phyloP scores from a whole-genome alignment of 2,888 invertebrate genomes.

The Calliscelio sp. region DNA sequence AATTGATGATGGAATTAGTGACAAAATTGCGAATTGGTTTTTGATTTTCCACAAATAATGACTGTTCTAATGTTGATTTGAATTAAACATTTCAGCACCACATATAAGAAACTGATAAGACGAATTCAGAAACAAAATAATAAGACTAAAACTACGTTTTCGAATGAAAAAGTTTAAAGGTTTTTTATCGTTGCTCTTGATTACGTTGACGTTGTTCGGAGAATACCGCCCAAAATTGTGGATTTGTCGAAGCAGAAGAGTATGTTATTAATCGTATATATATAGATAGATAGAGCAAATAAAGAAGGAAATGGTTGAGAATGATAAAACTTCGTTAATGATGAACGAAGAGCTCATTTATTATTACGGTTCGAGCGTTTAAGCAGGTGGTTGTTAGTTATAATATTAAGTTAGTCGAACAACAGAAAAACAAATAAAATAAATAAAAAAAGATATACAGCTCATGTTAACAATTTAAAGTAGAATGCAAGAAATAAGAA shows the following conservation, averaged over 20 bases:
- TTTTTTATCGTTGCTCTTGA: constrained; percentile 57
- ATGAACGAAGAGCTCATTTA: constrained; percentile 69
- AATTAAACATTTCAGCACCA: constrained; percentile 8
- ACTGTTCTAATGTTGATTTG: constrained; percentile 3
- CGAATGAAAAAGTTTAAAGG: constrained; percentile 61
- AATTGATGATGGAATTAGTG: no score
- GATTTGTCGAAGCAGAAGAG: constrained; percentile 64
- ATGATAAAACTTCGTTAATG: constrained; percentile 65
- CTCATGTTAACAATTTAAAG: constrained; percentile 65
- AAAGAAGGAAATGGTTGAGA: constrained; percentile 69
- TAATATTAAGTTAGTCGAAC: constrained; percentile 64
- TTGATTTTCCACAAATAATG: not conserved
- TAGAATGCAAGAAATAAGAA: constrained; percentile 65
- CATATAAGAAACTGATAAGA: constrained; percentile 9
- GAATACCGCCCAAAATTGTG: constrained; percentile 69
- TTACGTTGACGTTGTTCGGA: constrained; percentile 58
- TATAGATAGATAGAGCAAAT: constrained; percentile 53
- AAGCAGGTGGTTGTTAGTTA: constrained; percentile 65
- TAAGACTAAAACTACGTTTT: constrained; percentile 65
- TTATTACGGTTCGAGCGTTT: constrained; percentile 66
- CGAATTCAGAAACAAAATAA: constrained; percentile 43
- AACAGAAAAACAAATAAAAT: constrained; percentile 32
- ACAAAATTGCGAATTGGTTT: not conserved
- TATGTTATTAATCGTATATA: constrained; percentile 63
- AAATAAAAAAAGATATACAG: constrained; percentile 54